Conservation (phyloP, 2,797 vertebrate genomes). For the Argentina silus region DNA sequence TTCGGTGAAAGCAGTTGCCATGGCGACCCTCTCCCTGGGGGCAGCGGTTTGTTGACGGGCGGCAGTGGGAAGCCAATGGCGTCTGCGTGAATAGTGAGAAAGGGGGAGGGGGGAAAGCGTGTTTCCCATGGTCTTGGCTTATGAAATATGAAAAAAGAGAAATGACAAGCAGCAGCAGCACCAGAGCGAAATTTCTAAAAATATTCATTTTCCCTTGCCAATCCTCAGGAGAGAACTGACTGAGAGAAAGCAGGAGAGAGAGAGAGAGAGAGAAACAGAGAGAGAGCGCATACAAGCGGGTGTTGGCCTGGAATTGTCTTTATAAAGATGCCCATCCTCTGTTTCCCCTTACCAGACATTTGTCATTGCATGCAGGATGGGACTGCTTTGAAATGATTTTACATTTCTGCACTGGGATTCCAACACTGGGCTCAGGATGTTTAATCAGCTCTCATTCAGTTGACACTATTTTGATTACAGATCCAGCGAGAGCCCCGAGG, state of each 20-base stretch:
- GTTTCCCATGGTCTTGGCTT: constrained; percentile 78
- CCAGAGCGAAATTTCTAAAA: constrained; percentile 74
- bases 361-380: neutral
- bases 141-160: constrained; percentile 63
- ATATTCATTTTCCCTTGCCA: constrained; percentile 77
- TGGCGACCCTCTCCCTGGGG: constrained; percentile 75
- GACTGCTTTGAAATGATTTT: constrained; percentile 20
- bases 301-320: constrained; percentile 48
- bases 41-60: constrained; percentile 69
- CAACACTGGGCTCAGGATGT: constrained; percentile 30
- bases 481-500: neutral
- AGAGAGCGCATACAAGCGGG: constrained; percentile 49
- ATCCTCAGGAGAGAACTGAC: constrained; percentile 76
- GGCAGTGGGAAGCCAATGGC: constrained; percentile 74
- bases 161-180: constrained; percentile 66
- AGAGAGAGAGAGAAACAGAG: constrained; percentile 33
- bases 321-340: constrained; percentile 16
- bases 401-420: constrained; percentile 39
- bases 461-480: constrained; percentile 31
- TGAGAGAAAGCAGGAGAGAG: constrained; percentile 15
- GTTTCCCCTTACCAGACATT: constrained; percentile 34
- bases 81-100: constrained; percentile 69
- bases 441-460: constrained; percentile 25
- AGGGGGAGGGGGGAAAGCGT: constrained; percentile 52
- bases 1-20: constrained; percentile 78